Conservation (phyloP, 2,113 vertebrate species). For the Petromus typicus region DNA sequence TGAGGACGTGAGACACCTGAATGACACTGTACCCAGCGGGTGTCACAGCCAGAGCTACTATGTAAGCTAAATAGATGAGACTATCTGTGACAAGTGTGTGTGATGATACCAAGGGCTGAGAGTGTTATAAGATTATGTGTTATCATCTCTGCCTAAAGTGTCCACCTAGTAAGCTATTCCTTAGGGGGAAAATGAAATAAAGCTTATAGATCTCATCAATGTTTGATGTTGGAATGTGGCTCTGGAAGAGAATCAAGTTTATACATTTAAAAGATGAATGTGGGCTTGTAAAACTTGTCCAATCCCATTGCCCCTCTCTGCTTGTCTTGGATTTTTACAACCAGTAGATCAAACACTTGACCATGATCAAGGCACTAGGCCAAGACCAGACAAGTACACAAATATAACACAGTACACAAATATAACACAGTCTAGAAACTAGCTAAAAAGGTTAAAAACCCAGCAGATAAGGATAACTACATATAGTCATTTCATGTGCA, state of each 20-base stretch:
- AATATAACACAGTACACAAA: neutral
- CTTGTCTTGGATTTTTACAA: neutral
- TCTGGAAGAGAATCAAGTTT: neutral
- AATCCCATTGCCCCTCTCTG: neutral
- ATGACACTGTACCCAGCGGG: neutral
- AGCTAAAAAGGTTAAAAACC: neutral
- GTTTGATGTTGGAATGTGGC: neutral
- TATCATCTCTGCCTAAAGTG: neutral
- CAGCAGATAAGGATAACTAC: neutral
- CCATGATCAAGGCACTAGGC: neutral
- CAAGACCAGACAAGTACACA: neutral
- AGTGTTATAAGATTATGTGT: neutral
- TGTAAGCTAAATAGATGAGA: neutral
- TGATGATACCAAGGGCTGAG: neutral
- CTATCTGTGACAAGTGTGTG: too few relatives aligned
- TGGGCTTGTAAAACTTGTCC: neutral
- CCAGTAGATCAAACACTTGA: neutral
- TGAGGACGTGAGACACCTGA: neutral
- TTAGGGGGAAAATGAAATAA: neutral
- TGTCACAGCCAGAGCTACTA: neutral
- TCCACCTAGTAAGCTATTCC: accelerated
- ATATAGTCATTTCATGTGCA: neutral
- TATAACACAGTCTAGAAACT: too few relatives aligned
- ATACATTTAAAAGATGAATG: neutral
- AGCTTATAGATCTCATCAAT: neutral